Conservation (phyloP, 2,797 vertebrate species). For the Pterois miles region DNA sequence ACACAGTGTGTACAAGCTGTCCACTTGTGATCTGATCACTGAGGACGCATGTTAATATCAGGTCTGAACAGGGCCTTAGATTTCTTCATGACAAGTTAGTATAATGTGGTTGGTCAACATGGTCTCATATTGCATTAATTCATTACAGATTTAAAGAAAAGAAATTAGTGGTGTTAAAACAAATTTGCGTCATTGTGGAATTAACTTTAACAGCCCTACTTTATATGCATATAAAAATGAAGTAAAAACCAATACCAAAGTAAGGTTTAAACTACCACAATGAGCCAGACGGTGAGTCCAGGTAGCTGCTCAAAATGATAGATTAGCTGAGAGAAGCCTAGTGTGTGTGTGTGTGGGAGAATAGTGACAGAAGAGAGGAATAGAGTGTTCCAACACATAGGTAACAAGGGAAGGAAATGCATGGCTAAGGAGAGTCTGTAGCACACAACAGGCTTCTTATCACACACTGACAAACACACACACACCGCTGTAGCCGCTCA, state of each 20-base stretch:
- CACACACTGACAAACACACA: slow-evolving; percentile 37
- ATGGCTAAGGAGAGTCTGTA: slow-evolving; percentile 24
- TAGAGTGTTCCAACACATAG: slow-evolving; percentile 45
- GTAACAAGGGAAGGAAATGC: slow-evolving; percentile 52
- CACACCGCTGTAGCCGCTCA: slow-evolving; percentile 31
- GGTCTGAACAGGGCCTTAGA: too few species aligned
- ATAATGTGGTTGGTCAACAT: too few species aligned
- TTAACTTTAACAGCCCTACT: background rate
- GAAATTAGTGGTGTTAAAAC: too few species aligned
- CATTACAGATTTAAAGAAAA: too few species aligned
- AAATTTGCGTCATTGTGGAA: too few species aligned
- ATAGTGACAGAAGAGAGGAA: slow-evolving; percentile 31
- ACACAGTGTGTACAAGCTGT: too few species aligned
- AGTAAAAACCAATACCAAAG: background rate
- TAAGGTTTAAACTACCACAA: background rate
- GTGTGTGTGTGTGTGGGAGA: slow-evolving; percentile 9
- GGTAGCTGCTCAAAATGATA: slow-evolving; percentile 22
- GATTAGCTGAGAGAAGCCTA: background rate
- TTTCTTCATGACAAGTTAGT: too few species aligned
- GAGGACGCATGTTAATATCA: too few species aligned
- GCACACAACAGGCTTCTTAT: slow-evolving; percentile 55
- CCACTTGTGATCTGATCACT: too few species aligned
- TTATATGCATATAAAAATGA: background rate
- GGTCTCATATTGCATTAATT: too few species aligned
- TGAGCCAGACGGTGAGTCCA: background rate